phyloP scores from a whole-genome alignment of 1,140 invertebrate genomes.

The Nephila pilipes region DNA sequence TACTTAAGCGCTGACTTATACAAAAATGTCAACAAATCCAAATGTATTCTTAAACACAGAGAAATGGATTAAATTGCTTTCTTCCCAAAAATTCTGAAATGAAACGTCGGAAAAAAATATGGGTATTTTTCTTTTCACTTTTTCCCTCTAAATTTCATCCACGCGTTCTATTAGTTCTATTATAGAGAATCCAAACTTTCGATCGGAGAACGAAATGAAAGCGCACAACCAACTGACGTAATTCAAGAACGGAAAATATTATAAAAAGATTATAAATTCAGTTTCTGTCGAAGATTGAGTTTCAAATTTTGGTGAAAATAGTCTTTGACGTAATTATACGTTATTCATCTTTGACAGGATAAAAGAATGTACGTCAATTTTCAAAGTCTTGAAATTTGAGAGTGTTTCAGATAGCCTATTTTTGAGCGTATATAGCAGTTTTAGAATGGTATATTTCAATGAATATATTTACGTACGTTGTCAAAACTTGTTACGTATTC shows the following conservation, averaged over 20 bases:
- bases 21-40: neutral
- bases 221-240: neutral
- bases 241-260: neutral
- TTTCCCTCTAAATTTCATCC: neutral
- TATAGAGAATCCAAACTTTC: neutral
- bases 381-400: neutral
- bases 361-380: neutral
- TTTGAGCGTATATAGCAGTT: too few species aligned
- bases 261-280: neutral
- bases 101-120: neutral
- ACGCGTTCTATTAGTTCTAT: neutral
- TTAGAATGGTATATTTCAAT: too few species aligned
- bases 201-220: neutral
- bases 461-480: too few species aligned
- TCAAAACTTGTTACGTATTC: too few species aligned
- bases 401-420: too few species aligned
- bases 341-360: neutral
- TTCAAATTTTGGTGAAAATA: neutral
- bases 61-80: neutral
- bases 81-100: neutral
- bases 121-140: neutral
- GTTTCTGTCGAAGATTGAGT: neutral
- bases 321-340: neutral
- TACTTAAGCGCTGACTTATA: too few species aligned
- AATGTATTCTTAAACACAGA: neutral